Evolutionary conservation across 2,888 invertebrate species (phyloP).

Genomic region (Thecocarcelia acutangulata): DNA sequence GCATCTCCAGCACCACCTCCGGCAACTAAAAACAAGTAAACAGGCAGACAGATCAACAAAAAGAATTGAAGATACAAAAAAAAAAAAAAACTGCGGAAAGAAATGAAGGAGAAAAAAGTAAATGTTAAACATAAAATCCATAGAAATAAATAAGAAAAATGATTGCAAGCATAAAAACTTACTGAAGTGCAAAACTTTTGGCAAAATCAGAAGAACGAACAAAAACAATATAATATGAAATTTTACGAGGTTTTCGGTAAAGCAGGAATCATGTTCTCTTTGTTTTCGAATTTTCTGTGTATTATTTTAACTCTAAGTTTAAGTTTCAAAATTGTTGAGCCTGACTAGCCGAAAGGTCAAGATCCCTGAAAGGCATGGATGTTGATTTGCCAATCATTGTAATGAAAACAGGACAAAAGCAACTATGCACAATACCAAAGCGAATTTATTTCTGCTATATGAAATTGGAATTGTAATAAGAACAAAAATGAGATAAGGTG

Average conservation of each 20-base stretch:
- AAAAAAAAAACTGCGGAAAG: constrained; percentile 3
- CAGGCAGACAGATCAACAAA: constrained; percentile 23
- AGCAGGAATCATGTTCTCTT: not conserved
- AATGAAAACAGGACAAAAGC: too few relatives aligned
- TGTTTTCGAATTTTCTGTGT: not conserved
- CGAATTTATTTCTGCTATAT: too few relatives aligned
- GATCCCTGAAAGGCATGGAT: too few relatives aligned
- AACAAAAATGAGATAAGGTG: too few relatives aligned
- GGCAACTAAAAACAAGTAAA: constrained; percentile 7
- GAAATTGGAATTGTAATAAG: too few relatives aligned
- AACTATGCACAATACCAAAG: too few relatives aligned
- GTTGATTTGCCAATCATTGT: too few relatives aligned
- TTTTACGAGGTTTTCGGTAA: constrained; percentile 9
- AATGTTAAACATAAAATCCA: constrained; percentile 12
- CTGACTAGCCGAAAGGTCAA: too few relatives aligned
- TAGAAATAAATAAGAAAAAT: constrained; percentile 60
- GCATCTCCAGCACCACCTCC: not conserved
- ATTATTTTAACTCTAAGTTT: not conserved
- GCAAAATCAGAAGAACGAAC: constrained; percentile 44
- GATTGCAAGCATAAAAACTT: constrained; percentile 65
- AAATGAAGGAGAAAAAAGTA: constrained; percentile 26
- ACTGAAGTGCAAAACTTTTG: constrained; percentile 67
- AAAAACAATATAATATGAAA: not conserved
- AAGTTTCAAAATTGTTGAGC: not conserved
- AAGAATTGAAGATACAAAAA: constrained; percentile 29